A percentile compares a stretch with the other conserved stretches of the same genome.
Evolutionary conservation across 2,888 invertebrate species (phyloP).

Genomic region (Sinotaia quadrata): DNA sequence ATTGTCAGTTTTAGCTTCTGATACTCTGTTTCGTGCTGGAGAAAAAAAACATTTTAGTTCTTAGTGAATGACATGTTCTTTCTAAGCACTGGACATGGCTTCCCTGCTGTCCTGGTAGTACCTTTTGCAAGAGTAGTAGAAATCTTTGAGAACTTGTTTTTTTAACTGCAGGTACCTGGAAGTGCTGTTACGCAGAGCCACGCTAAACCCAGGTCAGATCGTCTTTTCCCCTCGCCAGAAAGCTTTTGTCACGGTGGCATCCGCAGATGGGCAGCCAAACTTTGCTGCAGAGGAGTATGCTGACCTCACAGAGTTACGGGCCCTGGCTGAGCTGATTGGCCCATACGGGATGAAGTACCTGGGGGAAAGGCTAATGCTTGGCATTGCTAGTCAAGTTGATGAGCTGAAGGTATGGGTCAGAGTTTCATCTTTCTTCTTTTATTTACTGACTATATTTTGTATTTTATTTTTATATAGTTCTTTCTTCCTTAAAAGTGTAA

Average conservation of each 20-base stretch:
- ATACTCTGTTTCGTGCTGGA: too few species aligned
- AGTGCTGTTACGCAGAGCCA: constrained; percentile 80
- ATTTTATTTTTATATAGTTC: too few species aligned
- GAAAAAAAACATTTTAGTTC: too few species aligned
- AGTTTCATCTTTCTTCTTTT: too few species aligned
- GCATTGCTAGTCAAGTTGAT: constrained; percentile 97
- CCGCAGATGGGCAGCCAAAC: constrained; percentile 83
- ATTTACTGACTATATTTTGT: too few species aligned
- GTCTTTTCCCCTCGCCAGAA: constrained; percentile 97
- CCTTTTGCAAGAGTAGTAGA: too few species aligned
- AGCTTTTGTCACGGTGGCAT: constrained; percentile 91
- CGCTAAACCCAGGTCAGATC: constrained; percentile 84
- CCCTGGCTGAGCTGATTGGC: constrained; percentile 95
- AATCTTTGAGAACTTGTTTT: too few species aligned
- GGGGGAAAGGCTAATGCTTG: constrained; percentile 97
- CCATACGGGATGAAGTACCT: constrained; percentile 98
- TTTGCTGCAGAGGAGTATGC: constrained; percentile 99
- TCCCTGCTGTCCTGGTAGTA: too few species aligned
- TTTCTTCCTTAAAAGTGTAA: too few species aligned
- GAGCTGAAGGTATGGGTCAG: constrained; percentile 84
- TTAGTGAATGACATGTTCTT: too few species aligned
- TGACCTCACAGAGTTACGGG: constrained; percentile 92
- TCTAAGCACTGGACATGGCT: too few species aligned
- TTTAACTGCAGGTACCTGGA: constrained; percentile 77
- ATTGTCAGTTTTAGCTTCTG: too few species aligned